These are phyloP conservation scores for Thryonomys swinderianus DNA, from an alignment of 2,113 vertebrate genomes.

Conservation along the genomic window DNA sequence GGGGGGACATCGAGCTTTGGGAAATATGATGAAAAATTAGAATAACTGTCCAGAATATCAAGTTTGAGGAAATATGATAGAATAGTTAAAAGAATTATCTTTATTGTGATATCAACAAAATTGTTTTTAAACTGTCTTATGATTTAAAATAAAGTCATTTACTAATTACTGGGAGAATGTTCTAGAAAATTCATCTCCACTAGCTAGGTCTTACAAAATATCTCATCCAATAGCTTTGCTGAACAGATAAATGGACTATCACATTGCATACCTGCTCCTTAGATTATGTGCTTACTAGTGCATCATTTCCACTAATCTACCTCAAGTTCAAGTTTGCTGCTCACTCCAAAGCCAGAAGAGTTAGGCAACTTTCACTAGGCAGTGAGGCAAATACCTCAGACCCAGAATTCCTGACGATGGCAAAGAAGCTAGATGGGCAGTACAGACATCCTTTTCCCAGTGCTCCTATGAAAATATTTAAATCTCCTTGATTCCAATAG, in stretches of 20 bases:
- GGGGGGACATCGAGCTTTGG: not conserved
- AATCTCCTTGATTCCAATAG: not conserved
- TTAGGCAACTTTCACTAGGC: not conserved
- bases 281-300: not conserved
- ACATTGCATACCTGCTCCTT: not conserved
- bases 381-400: not conserved
- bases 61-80: not conserved
- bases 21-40: not conserved
- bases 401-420: not conserved
- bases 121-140: not conserved
- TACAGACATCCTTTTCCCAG: not conserved
- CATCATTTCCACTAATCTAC: not conserved
- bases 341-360: not conserved
- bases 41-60: not conserved
- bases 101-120: not conserved
- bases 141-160: not conserved
- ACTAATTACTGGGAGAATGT: not conserved
- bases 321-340: not conserved
- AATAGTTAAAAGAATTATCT: not conserved
- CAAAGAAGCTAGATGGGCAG: not conserved
- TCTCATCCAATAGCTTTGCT: not conserved
- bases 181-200: not conserved
- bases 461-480: not conserved
- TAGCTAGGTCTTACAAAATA: constrained; percentile 2
- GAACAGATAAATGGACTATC: not conserved